Percentiles rank a stretch among this genome's conserved stretches.
phyloP scores from a whole-genome alignment of 2,797 vertebrate genomes.

The Coilia nasus region DNA sequence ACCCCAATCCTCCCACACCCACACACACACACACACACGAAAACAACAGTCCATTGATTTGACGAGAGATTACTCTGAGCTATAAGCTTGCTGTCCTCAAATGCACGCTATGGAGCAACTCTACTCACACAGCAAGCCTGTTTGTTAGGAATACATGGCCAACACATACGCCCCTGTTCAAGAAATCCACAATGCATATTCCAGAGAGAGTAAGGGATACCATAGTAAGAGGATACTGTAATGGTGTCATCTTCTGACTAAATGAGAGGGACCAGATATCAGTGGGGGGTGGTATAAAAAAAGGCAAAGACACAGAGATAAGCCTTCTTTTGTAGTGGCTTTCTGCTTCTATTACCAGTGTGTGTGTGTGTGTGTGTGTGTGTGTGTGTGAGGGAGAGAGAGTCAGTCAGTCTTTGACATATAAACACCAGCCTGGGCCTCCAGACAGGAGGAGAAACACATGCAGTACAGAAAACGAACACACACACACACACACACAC shows the following conservation, averaged over 20 bases:
- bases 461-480: constrained; percentile 67
- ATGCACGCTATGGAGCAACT: background rate
- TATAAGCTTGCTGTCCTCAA: background rate
- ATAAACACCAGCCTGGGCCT: constrained; percentile 71
- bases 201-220: too few relatives aligned
- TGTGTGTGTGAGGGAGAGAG: constrained; percentile 42
- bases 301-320: constrained; percentile 3
- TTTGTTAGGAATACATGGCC: background rate
- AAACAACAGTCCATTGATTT: constrained; percentile 21
- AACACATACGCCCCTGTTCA: background rate
- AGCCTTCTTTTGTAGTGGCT: constrained; percentile 6
- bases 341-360: constrained; percentile 7
- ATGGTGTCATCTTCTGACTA: background rate
- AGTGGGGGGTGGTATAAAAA: background rate
- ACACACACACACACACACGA: background rate
- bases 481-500: constrained; percentile 71
- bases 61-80: background rate
- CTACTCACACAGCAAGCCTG: constrained; percentile 12
- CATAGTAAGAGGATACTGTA: too few relatives aligned
- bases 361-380: background rate
- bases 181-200: too few relatives aligned
- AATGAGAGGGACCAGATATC: background rate
- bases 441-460: constrained; percentile 79
- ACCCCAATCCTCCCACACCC: background rate
- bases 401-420: constrained; percentile 69